Percentiles rank a stretch among this genome's conserved stretches.
These are phyloP conservation scores for Malacosoma neustria DNA, from an alignment of 2,888 invertebrate species.

Conservation along the genomic window DNA sequence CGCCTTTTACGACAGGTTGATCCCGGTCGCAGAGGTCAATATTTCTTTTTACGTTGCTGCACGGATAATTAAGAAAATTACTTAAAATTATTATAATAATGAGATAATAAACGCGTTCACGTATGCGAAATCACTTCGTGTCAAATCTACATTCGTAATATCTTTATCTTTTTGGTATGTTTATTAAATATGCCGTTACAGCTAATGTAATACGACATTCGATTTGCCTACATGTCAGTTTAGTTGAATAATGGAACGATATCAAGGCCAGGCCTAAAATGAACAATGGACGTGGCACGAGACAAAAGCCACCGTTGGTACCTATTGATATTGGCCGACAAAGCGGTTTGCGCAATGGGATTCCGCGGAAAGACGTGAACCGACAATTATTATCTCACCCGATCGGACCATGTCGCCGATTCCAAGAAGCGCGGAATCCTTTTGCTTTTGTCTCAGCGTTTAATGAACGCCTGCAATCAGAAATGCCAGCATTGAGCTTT, in stretches of 20 bases:
- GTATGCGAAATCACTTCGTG: no score
- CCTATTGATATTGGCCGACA: conserved; percentile 63
- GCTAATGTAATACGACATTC: conserved; percentile 8
- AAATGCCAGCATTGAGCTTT: neutral
- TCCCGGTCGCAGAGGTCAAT: no score
- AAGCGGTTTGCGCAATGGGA: conserved; percentile 72
- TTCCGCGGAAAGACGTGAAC: conserved; percentile 69
- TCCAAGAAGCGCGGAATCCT: conserved; percentile 42
- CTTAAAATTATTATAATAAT: no score
- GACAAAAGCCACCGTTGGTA: conserved; percentile 59
- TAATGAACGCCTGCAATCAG: neutral
- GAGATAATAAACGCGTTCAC: no score
- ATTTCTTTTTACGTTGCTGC: no score
- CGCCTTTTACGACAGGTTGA: no score
- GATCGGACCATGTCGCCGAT: conserved; percentile 57
- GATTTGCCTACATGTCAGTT: conserved; percentile 33
- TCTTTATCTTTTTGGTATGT: no score
- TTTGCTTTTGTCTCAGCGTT: conserved; percentile 24
- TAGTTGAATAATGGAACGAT: conserved; percentile 49
- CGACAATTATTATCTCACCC: conserved; percentile 66
- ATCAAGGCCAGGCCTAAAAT: conserved; percentile 61
- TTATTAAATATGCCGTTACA: conserved; percentile 10
- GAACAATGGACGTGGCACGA: conserved; percentile 68
- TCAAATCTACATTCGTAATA: no score
- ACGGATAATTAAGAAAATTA: no score